phyloP scores from a whole-genome alignment of 2,888 invertebrate species.

The Plebejus melissa region DNA sequence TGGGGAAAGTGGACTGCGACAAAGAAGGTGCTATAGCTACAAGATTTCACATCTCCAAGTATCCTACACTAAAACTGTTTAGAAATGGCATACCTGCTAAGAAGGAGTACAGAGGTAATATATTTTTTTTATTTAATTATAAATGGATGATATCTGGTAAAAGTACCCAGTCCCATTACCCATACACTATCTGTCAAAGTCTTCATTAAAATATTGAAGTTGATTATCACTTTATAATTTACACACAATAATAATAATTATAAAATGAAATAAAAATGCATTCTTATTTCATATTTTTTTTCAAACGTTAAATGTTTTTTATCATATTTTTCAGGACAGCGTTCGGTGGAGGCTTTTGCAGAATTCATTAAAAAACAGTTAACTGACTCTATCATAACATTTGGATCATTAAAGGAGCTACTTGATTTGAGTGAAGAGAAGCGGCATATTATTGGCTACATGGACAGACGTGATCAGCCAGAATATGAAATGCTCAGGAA shows the following conservation, averaged over 20 bases:
- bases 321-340: conserved; percentile 71
- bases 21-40: conserved; percentile 91
- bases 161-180: too few relatives aligned
- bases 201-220: too few relatives aligned
- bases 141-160: neutral
- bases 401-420: conserved; percentile 85
- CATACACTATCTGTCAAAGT: too few relatives aligned
- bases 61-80: conserved; percentile 97
- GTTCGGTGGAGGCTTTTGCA: conserved; percentile 94
- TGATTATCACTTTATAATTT: too few relatives aligned
- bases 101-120: conserved; percentile 91
- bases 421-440: conserved; percentile 87
- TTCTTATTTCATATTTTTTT: too few relatives aligned
- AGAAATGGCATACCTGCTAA: conserved; percentile 94
- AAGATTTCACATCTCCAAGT: conserved; percentile 97
- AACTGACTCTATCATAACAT: conserved; percentile 90
- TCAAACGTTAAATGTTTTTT: neutral
- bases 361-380: conserved; percentile 94
- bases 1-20: conserved; percentile 99
- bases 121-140: neutral
- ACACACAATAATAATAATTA: too few relatives aligned
- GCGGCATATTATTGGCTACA: conserved; percentile 93
- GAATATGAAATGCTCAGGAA: conserved; percentile 89
- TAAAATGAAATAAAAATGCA: neutral
- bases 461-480: conserved; percentile 87